Base-by-base conservation (phyloP, 2,888 invertebrate genomes). In the Tridacna crocea region DNA sequence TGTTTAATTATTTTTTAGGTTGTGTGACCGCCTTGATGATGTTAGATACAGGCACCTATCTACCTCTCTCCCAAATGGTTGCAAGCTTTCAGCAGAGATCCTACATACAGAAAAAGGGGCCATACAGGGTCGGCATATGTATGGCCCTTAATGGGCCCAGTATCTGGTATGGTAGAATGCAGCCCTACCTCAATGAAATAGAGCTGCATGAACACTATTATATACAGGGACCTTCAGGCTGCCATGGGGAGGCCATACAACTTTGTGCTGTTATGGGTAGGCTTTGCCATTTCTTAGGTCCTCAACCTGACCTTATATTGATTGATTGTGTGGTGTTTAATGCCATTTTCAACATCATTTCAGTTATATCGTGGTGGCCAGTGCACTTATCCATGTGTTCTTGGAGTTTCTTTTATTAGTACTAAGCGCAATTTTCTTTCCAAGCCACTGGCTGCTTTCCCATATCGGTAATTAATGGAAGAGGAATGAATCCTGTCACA, bases 131-230 rank as follows among this genome's bases (percentile, higher is more conserved):
- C 66, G 93, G 92, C 2, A 89, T 93, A 19, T 92, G 92, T 68
- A 84, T 91, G 60, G 91, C 91, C 15, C 78, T 93, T n/a, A 85
- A 87, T 75, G 92, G 93, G 2, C 90, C 91, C 19, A 85, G 89
- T 51, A 84, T 89, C 15, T 84, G 92, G 80, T 93, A 91, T 80
- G 93, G 93, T 11, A 88, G 89, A 73, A 79, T 93, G 88, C 90
- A 89, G 81, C 94, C 94, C 0, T 93, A 93, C 82, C 79, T 93
- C 75, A 88, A 89, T 70, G 86, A 90, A 77, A 81, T 93, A 22
- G 90, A 92, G 46, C 80, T 93, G 24, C 90, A 92, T 81, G 93
- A 93, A 79, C 92, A 93, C 78, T 92, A 91, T 79, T 93, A 93
- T 83, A 92, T 94, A 66, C 91, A 92, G 81, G 94, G 94, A 63